Base-by-base conservation (phyloP, 2,113 vertebrate genomes). In the Leucosticte australis region DNA sequence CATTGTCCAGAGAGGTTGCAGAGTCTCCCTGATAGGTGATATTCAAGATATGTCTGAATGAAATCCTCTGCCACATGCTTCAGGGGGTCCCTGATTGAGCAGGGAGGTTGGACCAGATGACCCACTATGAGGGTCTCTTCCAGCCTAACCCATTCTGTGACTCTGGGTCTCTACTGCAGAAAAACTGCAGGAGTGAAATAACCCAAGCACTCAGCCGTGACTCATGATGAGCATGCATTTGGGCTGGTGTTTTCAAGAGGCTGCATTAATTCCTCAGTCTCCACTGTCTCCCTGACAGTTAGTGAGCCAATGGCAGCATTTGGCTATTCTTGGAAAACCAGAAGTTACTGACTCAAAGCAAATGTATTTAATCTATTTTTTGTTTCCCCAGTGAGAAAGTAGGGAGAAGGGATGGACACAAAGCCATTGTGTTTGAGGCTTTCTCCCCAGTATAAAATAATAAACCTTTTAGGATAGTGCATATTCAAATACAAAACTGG, bases 301-400 rank as follows among this genome's bases (percentile, higher is more conserved):
- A 83, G 57, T 6, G 10, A 94, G 73, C 91, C 96, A 97, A 92
- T 92, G 79, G 91, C 78, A 95, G 75, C 63, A 74, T 93, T 69
- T 80, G 84, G 74, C 93, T 95, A 89, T 94, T 96, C 90, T 96
- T 94, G 88, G 95, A 96, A 95, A 95, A 94, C 33, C 91, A 90
- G 55, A 95, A 95, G 55, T 69, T 75, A 83, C 87, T 95, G 90
- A 94, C 59, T 95, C 87, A 92, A 92, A 94, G 85, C 93, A 89
- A 80, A 92, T 95, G 63, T 55, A 85, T 67, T 77, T 62, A 23
- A 62, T 95, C 78, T 92, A 60, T 41, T 89, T 95, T 90, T 92
- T 88, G 57, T 91, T 90, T 83, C 26, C 46, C 20, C 37, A 76
- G 26, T 83, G 76, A 70, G 26, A 90, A 88, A 62, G 20, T 1